phyloP scores from a whole-genome alignment of 1,140 invertebrate species.

The Drosophila malerkotliana region DNA sequence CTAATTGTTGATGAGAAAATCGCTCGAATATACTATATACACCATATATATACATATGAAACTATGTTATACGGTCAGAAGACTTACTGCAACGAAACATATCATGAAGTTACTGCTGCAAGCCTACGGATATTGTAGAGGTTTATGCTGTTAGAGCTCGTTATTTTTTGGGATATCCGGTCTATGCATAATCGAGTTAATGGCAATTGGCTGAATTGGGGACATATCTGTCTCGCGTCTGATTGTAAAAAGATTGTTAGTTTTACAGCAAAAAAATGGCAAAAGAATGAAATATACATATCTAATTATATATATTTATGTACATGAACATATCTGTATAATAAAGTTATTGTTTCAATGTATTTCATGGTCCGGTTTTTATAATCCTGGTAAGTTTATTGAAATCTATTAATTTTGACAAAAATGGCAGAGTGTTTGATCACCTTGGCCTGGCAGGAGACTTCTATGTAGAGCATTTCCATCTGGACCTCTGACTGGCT shows the following conservation, averaged over 20 bases:
- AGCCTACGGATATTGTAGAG: conserved; percentile 47
- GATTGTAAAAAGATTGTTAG: conserved; percentile 71
- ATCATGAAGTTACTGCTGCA: conserved; percentile 78
- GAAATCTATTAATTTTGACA: too few species aligned
- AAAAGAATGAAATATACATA: conserved; percentile 46
- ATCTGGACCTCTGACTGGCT: not conserved
- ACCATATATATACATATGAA: conserved; percentile 36
- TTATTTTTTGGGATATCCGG: conserved; percentile 26
- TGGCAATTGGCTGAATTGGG: conserved; percentile 40
- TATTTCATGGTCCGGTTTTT: conserved; percentile 33
- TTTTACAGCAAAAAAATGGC: conserved; percentile 28
- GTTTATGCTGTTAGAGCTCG: conserved; percentile 54
- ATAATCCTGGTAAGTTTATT: too few species aligned
- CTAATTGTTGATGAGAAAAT: conserved; percentile 23
- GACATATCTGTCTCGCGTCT: conserved; percentile 20
- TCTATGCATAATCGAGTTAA: not conserved
- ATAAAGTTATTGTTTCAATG: conserved; percentile 78
- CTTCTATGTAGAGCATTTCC: conserved; percentile 16
- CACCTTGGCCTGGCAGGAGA: conserved; percentile 5
- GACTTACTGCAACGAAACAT: conserved; percentile 83
- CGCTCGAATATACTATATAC: conserved; percentile 44
- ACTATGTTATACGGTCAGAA: conserved; percentile 56
- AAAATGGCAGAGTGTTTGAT: too few species aligned
- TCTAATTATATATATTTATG: conserved; percentile 50
- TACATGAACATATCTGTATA: conserved; percentile 56